phyloP scores from a whole-genome alignment of 2,797 vertebrate genomes.

The Antennarius maculatus region DNA sequence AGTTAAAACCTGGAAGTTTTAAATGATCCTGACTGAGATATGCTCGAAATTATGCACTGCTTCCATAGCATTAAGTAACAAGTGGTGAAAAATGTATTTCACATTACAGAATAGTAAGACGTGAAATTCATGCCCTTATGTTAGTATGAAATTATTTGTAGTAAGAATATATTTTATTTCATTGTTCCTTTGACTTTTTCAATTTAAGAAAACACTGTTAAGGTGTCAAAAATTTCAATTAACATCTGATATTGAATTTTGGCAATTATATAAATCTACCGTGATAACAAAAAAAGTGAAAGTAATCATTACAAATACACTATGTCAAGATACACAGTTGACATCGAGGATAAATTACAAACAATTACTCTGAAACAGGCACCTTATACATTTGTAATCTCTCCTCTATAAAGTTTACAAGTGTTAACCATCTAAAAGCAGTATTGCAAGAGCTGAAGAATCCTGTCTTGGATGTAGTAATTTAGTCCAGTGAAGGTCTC shows the following conservation, averaged over 20 bases:
- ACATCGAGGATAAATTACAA: constrained; percentile 43
- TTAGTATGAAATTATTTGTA: constrained; percentile 38
- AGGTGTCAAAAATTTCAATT: constrained; percentile 31
- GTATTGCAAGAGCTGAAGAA: constrained; percentile 84
- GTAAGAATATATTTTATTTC: constrained; percentile 24
- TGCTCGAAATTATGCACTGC: constrained; percentile 23
- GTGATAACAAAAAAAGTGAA: constrained; percentile 53
- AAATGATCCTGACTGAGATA: constrained; percentile 50
- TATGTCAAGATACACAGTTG: constrained; percentile 42
- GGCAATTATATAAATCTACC: constrained; percentile 58
- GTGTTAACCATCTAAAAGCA: constrained; percentile 88
- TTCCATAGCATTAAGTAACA: constrained; percentile 53
- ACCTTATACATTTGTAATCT: constrained; percentile 77
- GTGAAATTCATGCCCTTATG: constrained; percentile 36
- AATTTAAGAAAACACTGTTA: constrained; percentile 40
- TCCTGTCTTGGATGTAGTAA: constrained; percentile 83
- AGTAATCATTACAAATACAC: constrained; percentile 44
- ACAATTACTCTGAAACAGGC: constrained; percentile 75
- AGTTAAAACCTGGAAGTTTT: constrained; percentile 42
- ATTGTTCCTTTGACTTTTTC: constrained; percentile 29
- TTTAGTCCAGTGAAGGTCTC: constrained; percentile 87
- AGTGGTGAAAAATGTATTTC: constrained; percentile 37
- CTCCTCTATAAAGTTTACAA: constrained; percentile 66
- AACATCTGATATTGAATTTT: constrained; percentile 47
- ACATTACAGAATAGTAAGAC: constrained; percentile 37